Conservation (phyloP, 2,113 vertebrate species). For the Choloepus hoffmanni region DNA sequence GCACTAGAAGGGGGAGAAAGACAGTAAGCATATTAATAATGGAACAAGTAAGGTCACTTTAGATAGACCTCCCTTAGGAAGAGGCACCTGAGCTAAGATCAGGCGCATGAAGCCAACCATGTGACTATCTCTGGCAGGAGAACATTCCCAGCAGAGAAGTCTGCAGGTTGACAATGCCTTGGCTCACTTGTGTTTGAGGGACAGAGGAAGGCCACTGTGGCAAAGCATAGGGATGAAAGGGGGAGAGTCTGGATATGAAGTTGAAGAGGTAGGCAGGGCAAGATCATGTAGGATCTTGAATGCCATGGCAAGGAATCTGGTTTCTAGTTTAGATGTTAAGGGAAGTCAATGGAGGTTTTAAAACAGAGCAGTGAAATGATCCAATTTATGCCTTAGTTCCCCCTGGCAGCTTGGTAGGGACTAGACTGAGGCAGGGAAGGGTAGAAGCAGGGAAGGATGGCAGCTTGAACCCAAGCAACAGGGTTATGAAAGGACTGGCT, state of each 20-base stretch:
- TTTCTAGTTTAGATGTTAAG: not conserved
- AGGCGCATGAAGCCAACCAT: not conserved
- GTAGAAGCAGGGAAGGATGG: not conserved
- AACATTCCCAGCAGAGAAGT: not conserved
- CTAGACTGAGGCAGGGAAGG: not conserved
- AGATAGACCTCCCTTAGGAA: not conserved
- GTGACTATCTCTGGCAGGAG: not conserved
- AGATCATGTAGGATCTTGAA: not conserved
- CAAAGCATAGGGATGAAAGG: not conserved
- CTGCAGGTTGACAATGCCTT: not conserved
- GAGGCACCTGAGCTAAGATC: not conserved
- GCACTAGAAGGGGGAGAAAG: not conserved
- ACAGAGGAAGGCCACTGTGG: not conserved
- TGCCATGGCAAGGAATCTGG: not conserved
- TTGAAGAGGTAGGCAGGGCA: not conserved
- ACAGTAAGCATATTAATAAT: not conserved
- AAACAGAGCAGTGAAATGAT: not conserved
- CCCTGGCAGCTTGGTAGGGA: not conserved
- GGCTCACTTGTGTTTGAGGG: not conserved
- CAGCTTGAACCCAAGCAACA: not conserved
- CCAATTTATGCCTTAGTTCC: not conserved
- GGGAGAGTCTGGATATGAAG: not conserved
- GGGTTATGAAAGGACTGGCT: not conserved
- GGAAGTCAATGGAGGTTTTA: not conserved
- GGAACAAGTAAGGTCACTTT: not conserved